phyloP scores from a whole-genome alignment of 2,888 invertebrate species.

The Prostheceraeus crozeri region DNA sequence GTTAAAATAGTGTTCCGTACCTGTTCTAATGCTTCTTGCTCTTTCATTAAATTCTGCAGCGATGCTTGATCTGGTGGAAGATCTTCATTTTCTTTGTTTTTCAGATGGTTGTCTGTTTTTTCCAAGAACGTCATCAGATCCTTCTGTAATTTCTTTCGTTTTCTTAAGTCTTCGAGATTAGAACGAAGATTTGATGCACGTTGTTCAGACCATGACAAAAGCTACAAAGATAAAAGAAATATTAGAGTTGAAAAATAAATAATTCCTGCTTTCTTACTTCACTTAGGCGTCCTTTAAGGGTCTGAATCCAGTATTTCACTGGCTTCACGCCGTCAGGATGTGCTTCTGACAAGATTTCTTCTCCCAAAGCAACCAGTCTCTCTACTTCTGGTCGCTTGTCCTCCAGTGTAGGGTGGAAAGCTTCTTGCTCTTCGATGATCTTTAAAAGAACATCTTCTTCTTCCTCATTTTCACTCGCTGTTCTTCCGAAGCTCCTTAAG shows the following conservation, averaged over 20 bases:
- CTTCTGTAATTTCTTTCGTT: conserved; percentile 78
- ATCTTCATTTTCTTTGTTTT: conserved; percentile 74
- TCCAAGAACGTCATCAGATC: conserved; percentile 87
- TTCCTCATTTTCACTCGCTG: neutral
- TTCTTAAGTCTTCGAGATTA: conserved; percentile 70
- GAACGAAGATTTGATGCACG: conserved; percentile 73
- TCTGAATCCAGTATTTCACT: conserved; percentile 97
- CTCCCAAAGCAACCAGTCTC: conserved; percentile 75
- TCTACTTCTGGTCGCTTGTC: conserved; percentile 54
- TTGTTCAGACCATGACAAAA: conserved; percentile 60
- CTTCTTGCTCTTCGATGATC: neutral
- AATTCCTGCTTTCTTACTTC: conserved; percentile 44
- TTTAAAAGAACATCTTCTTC: neutral
- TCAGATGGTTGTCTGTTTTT: conserved; percentile 74
- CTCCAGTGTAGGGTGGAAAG: neutral
- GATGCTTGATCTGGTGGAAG: conserved; percentile 74
- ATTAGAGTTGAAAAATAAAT: neutral
- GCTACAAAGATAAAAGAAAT: conserved; percentile 4
- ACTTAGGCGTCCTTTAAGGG: conserved; percentile 83
- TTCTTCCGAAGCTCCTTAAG: neutral
- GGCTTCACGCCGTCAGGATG: conserved; percentile 90
- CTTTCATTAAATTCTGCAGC: conserved; percentile 63
- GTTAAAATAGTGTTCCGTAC: too few species aligned
- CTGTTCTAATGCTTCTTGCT: conserved; percentile 61
- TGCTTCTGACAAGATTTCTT: conserved; percentile 76